Evolutionary conservation across 2,888 invertebrate genomes (phyloP).

Genomic region (Bombylius major): DNA sequence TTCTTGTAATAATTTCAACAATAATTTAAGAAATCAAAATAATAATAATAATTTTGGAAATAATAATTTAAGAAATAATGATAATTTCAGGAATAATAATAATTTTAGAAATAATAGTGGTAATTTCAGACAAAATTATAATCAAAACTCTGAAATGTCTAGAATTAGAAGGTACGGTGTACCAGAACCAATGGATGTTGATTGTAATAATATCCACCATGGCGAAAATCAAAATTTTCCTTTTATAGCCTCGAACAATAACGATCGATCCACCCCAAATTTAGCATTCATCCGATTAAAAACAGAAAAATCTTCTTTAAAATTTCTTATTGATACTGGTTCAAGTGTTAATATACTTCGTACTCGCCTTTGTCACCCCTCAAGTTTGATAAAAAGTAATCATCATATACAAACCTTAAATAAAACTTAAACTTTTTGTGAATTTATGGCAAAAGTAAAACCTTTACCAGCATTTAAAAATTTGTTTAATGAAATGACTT

Average conservation of each 20-base stretch:
- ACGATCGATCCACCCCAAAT: not conserved
- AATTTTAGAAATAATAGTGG: not conserved
- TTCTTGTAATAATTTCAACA: no score
- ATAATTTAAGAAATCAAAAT: not conserved
- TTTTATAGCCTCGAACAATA: not conserved
- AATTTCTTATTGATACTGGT: no score
- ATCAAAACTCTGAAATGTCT: not conserved
- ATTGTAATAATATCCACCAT: not conserved
- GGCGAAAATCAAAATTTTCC: not conserved
- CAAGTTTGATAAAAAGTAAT: no score
- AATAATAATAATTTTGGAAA: not conserved
- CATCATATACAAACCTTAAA: no score
- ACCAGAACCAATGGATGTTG: not conserved
- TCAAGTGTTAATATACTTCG: no score
- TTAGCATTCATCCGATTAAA: not conserved
- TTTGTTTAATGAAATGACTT: no score
- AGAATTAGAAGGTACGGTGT: slow-evolving; percentile 1
- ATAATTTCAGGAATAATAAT: not conserved
- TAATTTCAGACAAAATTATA: not conserved
- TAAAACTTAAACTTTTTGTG: no score
- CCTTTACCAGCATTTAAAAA: no score
- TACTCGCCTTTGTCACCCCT: no score
- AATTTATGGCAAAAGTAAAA: no score
- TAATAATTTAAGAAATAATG: not conserved
- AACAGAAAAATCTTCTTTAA: not conserved